Evolutionary conservation across 2,113 vertebrate genomes (phyloP), one percentile per base, ranked within the genome.

Genomic region (Brachyhypopomus gauderio): DNA sequence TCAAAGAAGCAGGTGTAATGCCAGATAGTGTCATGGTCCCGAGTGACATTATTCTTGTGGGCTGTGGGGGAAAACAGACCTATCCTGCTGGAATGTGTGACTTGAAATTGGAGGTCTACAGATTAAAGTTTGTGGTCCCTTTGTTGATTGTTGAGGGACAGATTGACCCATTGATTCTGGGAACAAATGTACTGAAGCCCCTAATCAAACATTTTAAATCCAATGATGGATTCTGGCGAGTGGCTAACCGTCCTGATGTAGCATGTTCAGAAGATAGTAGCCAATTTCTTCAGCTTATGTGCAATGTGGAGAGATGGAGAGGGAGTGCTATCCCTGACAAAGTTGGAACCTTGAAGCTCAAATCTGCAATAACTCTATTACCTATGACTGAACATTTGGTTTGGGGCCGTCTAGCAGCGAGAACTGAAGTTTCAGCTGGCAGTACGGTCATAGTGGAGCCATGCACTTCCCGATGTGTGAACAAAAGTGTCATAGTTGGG

Each of bases 371-470:
- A 2, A 55, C 45, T 7, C 45, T 78, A 0, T 62, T 23, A 5
- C 25, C 75, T 2, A 22, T 67, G 41, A 78, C 41, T 55, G 75
- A 78, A 56, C 63, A 78, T 30, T 52, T 67, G 16, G 60, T 77
- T 0, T 77, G 75, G 59, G 72, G 72, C 56, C 72, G 30, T 12
- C 12, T 75, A 16, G 48, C 72, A 2, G 9, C 22, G 20, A 27
- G 38, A 2, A 20, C 22, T 8, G 60, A 16, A 25, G 0, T 77
- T 4, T 77, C 60, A 64, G 23, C 41, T 11, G 75, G 75, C 5
- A 77, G 75, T 27, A 66, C 60, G 0, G 60, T 77, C 12, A 20
- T 78, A 1, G 27, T 78, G 0, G 41, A 63, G 19, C 75, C 59
- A n/a, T 30, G 72, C 4, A 27, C 60, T 23, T 64, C 70, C 0